Evolutionary conservation across 2,888 invertebrate genomes (phyloP).

Genomic region (Nephrotoma flavescens): DNA sequence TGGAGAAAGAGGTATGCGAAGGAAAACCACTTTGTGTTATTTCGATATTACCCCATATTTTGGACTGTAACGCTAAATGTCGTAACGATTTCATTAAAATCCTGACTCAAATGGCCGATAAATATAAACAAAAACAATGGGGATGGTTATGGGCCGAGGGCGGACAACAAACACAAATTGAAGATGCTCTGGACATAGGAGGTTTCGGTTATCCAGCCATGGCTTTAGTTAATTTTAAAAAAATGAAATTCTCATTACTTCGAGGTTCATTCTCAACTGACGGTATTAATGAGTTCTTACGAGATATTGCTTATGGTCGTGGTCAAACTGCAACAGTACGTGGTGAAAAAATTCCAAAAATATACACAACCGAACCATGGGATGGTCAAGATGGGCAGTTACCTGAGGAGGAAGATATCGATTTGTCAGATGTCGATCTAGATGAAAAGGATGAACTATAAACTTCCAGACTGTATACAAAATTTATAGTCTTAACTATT

Average conservation of each 20-base stretch:
- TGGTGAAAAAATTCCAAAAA: slow-evolving; percentile 64
- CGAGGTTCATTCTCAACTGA: slow-evolving; percentile 87
- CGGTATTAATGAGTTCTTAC: slow-evolving; percentile 90
- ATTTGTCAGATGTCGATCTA: slow-evolving; percentile 77
- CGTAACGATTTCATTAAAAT: slow-evolving; percentile 71
- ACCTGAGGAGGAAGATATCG: slow-evolving; percentile 77
- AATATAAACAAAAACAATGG: slow-evolving; percentile 90
- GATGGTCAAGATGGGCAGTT: slow-evolving; percentile 88
- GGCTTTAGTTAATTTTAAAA: slow-evolving; percentile 91
- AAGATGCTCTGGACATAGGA: slow-evolving; percentile 84
- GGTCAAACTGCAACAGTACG: slow-evolving; percentile 81
- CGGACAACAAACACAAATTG: slow-evolving; percentile 66
- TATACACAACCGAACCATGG: slow-evolving; percentile 61
- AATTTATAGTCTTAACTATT: not conserved
- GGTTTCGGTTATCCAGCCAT: slow-evolving; percentile 98
- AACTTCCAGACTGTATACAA: not conserved
- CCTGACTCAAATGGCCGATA: slow-evolving; percentile 63
- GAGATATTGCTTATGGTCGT: slow-evolving; percentile 82
- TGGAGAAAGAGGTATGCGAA: slow-evolving; percentile 62
- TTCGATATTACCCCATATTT: slow-evolving; percentile 83
- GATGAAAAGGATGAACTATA: slow-evolving; percentile 68
- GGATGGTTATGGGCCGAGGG: slow-evolving; percentile 98
- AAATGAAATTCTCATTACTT: slow-evolving; percentile 89
- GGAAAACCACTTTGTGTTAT: slow-evolving; percentile 84
- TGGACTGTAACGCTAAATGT: slow-evolving; percentile 90